These are phyloP conservation scores for Erpetoichthys calabaricus DNA, from an alignment of 2,797 vertebrate species.

Conservation along the genomic window DNA sequence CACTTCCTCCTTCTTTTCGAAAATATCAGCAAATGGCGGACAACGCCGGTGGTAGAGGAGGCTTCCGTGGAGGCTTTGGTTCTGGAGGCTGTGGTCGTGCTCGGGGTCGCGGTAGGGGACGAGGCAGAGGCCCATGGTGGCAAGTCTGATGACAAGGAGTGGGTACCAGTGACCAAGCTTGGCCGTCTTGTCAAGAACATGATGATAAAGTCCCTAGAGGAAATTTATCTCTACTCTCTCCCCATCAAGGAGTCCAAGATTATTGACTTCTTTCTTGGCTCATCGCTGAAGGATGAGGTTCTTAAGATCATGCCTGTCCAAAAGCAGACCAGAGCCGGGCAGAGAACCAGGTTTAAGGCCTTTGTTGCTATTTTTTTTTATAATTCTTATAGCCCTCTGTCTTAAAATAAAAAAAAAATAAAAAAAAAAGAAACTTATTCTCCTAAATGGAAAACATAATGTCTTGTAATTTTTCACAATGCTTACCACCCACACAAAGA, in stretches of 20 bases:
- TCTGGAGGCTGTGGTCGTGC: slow-evolving; percentile 51
- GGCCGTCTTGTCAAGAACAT: slow-evolving; percentile 94
- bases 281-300: slow-evolving; percentile 88
- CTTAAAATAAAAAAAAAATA: slow-evolving; percentile 60
- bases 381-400: slow-evolving; percentile 88
- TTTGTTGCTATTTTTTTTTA: slow-evolving; percentile 94
- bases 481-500: slow-evolving; percentile 73
- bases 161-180: slow-evolving; percentile 93
- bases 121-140: slow-evolving; percentile 71
- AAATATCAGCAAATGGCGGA: slow-evolving; percentile 99
- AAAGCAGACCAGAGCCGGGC: slow-evolving; percentile 93
- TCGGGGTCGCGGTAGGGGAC: slow-evolving; percentile 74
- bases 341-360: slow-evolving; percentile 96
- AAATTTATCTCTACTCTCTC: slow-evolving; percentile 92
- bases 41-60: slow-evolving; percentile 97
- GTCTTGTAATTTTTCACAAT: slow-evolving; percentile 79
- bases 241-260: slow-evolving; percentile 98
- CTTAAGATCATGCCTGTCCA: slow-evolving; percentile 98
- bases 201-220: slow-evolving; percentile 95
- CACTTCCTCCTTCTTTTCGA: too few relatives aligned
- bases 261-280: slow-evolving; percentile 91
- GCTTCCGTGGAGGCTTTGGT: slow-evolving; percentile 76
- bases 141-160: slow-evolving; percentile 83
- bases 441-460: slow-evolving; percentile 57
- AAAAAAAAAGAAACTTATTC: slow-evolving; percentile 53